These are phyloP conservation scores for Amphilophus citrinellus DNA, from an alignment of 2,113 vertebrate genomes.

Conservation along the genomic window DNA sequence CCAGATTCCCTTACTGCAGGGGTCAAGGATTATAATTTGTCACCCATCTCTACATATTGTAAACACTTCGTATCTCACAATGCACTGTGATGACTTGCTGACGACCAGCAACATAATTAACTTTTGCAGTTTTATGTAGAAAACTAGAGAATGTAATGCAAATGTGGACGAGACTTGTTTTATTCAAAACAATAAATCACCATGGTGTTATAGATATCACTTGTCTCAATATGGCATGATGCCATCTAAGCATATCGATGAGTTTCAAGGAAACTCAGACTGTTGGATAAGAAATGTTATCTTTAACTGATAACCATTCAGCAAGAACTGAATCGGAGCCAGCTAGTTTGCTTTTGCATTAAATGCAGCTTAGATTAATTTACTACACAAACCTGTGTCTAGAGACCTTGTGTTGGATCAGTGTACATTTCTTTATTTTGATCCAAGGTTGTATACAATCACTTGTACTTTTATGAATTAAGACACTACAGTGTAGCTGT, in stretches of 20 bases:
- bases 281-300: constrained; percentile 14
- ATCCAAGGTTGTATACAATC: constrained; percentile 20
- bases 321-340: constrained; percentile 37
- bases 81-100: constrained; percentile 10
- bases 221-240: background rate
- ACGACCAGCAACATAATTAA: constrained; percentile 7
- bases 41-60: background rate
- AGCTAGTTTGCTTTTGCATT: constrained; percentile 33
- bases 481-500: background rate
- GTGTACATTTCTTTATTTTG: constrained; percentile 27
- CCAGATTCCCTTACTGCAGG: background rate
- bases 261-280: constrained; percentile 6
- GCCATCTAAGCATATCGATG: constrained; percentile 10
- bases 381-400: constrained; percentile 13
- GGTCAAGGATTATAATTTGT: background rate
- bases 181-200: constrained; percentile 3
- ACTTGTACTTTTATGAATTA: background rate
- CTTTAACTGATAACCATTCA: constrained; percentile 12
- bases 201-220: background rate
- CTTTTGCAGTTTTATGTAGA: constrained; percentile 25
- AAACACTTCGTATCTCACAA: constrained; percentile 12
- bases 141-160: background rate
- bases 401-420: constrained; percentile 20
- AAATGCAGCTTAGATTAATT: constrained; percentile 14
- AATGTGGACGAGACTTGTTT: background rate